Conservation (phyloP, 2,113 vertebrate species). For the Elanoides forficatus region DNA sequence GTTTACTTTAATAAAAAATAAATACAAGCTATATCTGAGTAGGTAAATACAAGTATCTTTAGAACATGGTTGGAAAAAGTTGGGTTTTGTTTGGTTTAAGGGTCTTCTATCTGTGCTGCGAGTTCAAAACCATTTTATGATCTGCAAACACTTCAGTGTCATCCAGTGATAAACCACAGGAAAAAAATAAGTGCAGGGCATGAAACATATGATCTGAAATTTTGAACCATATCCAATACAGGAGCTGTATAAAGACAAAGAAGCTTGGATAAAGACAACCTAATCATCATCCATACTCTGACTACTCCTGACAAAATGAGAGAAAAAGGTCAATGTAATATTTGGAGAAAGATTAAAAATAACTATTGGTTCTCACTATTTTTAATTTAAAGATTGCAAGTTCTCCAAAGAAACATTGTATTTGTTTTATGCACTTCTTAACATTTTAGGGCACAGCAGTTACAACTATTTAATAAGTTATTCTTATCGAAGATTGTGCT, state of each 20-base stretch:
- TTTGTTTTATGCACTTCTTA: not conserved
- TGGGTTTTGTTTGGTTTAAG: not conserved
- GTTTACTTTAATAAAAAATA: not conserved
- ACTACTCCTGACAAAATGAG: not conserved
- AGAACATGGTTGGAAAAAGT: not conserved
- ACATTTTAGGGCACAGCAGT: not conserved
- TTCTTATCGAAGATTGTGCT: not conserved
- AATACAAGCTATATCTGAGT: not conserved
- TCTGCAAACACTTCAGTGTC: not conserved
- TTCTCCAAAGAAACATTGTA: not conserved
- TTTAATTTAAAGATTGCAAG: not conserved
- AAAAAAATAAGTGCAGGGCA: not conserved
- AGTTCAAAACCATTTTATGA: not conserved
- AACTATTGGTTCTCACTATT: not conserved
- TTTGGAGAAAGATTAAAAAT: not conserved
- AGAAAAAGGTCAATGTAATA: not conserved
- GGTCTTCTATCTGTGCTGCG: not conserved
- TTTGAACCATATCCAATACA: not conserved
- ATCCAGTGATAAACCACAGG: not conserved
- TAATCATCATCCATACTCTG: not conserved
- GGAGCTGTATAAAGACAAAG: too few species aligned
- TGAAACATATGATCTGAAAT: not conserved
- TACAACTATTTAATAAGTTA: not conserved
- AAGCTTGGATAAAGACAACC: rapidly evolving
- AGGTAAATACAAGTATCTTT: not conserved